Evolutionary conservation across 2,888 invertebrate genomes (phyloP).

Genomic region (Bruchidius siliquastri): DNA sequence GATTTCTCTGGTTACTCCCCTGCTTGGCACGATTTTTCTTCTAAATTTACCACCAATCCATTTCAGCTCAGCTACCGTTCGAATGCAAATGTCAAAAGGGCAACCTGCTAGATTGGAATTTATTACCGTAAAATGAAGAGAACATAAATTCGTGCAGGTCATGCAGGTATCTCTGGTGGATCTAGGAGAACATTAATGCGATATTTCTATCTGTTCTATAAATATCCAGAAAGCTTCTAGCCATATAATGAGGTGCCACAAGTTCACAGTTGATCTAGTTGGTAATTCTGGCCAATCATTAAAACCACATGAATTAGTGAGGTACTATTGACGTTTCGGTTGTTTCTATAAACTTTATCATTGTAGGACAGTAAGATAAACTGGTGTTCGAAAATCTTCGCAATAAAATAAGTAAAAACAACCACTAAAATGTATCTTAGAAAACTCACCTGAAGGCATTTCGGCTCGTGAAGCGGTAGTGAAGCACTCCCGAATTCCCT

Average conservation of each 20-base stretch:
- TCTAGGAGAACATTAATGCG: background rate
- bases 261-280: too few relatives aligned
- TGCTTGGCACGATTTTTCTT: background rate
- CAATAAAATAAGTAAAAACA: too few relatives aligned
- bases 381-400: too few relatives aligned
- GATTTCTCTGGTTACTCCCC: background rate
- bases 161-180: background rate
- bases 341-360: too few relatives aligned
- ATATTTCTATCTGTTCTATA: background rate
- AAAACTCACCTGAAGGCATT: constrained; percentile 55
- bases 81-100: background rate
- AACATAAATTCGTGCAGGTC: background rate
- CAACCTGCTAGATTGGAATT: background rate
- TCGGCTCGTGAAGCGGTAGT: constrained; percentile 62
- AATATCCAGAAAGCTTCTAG: background rate
- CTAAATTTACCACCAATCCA: background rate
- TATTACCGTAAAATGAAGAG: background rate
- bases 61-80: background rate
- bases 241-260: too few relatives aligned
- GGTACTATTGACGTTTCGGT: too few relatives aligned
- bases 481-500: constrained; percentile 63
- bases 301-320: too few relatives aligned
- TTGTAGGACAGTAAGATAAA: too few relatives aligned
- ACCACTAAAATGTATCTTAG: too few relatives aligned
- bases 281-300: too few relatives aligned